Evolutionary conservation across 1,140 invertebrate genomes (phyloP).

Genomic region (Drosophila truncata): DNA sequence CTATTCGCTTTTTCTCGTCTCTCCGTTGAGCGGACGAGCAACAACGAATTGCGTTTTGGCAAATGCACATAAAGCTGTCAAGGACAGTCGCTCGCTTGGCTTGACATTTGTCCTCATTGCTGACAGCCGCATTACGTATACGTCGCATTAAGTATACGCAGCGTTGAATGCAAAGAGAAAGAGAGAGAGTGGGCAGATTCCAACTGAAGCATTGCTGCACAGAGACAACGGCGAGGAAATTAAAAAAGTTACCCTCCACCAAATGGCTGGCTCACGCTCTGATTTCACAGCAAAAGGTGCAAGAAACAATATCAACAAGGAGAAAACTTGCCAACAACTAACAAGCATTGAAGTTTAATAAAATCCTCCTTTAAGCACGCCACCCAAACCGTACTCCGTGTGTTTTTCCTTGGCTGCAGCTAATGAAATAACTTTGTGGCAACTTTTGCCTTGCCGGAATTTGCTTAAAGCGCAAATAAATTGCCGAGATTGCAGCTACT

Average conservation of each 20-base stretch:
- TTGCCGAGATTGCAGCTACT: constrained; percentile 46
- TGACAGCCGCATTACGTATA: constrained; percentile 53
- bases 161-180: constrained; percentile 15
- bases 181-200: neutral
- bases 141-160: constrained; percentile 65
- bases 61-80: constrained; percentile 53
- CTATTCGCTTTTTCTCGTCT: constrained; percentile 31
- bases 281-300: constrained; percentile 53
- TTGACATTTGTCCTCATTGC: constrained; percentile 59
- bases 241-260: constrained; percentile 54
- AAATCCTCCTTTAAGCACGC: constrained; percentile 44
- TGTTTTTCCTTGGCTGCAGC: constrained; percentile 28
- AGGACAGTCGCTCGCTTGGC: constrained; percentile 43
- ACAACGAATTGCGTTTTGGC: constrained; percentile 48
- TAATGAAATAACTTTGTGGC: constrained; percentile 66
- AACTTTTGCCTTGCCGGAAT: constrained; percentile 57
- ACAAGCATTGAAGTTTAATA: constrained; percentile 64
- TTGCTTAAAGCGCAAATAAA: constrained; percentile 63
- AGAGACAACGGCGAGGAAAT: constrained; percentile 53
- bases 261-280: constrained; percentile 46
- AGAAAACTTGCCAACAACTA: constrained; percentile 48
- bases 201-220: constrained; percentile 9
- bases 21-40: constrained; percentile 3
- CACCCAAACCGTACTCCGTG: neutral
- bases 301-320: constrained; percentile 49